phyloP scores from a whole-genome alignment of 2,113 vertebrate genomes.

The Rattus norvegicus region DNA sequence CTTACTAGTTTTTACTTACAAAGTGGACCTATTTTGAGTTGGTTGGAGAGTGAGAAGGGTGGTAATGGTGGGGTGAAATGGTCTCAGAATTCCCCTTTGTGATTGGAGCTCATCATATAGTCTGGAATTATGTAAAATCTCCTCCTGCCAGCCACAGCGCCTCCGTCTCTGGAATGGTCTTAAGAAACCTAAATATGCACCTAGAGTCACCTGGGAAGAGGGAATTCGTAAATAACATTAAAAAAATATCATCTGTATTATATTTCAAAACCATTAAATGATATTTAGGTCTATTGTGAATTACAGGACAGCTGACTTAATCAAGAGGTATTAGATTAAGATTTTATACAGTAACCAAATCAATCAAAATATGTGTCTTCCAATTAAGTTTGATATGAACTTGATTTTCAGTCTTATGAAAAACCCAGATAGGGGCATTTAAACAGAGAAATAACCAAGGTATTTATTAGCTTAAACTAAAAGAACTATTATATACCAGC shows the following conservation, averaged over 20 bases:
- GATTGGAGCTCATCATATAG: not conserved
- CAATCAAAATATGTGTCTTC: conserved; percentile 45
- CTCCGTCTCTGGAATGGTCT: not conserved
- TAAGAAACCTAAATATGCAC: not conserved
- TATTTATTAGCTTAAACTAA: conserved; percentile 27
- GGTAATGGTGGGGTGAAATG: not conserved
- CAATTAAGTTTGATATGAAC: conserved; percentile 44
- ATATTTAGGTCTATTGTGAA: conserved; percentile 33
- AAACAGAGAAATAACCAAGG: conserved; percentile 15
- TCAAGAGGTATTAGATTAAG: conserved; percentile 46
- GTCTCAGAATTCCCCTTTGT: not conserved
- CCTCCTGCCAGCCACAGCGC: not conserved
- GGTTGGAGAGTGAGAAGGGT: not conserved
- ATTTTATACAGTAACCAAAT: conserved; percentile 57
- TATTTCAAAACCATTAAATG: conserved; percentile 24
- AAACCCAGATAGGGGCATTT: conserved; percentile 30
- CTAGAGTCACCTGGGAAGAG: not conserved
- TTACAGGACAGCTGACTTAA: not conserved
- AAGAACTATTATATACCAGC: not conserved
- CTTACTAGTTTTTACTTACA: not conserved
- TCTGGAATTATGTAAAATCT: not conserved
- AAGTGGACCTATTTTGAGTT: not conserved
- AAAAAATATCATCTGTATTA: not conserved
- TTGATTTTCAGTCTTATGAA: conserved; percentile 38
- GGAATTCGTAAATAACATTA: not conserved